These are phyloP conservation scores for Hyposoter dolosus DNA, from an alignment of 2,888 invertebrate genomes.

Conservation along the genomic window DNA sequence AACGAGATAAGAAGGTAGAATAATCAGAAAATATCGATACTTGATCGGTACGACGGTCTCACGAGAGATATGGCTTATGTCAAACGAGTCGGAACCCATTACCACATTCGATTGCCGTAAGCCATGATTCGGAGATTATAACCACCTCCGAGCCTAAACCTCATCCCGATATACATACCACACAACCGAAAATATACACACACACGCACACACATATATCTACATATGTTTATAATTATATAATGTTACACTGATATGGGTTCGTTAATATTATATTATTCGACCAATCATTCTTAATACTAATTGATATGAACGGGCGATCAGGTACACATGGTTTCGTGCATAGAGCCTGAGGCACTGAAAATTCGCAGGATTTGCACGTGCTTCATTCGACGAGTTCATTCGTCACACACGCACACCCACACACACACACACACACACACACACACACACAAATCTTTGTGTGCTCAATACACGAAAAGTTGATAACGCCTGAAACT, in stretches of 20 bases:
- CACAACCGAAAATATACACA: not conserved
- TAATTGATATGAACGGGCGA: constrained; percentile 73
- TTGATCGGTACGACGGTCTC: not conserved
- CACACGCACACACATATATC: not conserved
- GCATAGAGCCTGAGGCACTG: constrained; percentile 5
- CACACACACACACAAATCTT: not conserved
- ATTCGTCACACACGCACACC: not conserved
- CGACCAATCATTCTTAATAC: constrained; percentile 76
- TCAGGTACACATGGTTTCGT: constrained; percentile 31
- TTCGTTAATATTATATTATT: constrained; percentile 75
- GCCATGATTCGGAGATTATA: constrained; percentile 80
- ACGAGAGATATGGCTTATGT: constrained; percentile 71
- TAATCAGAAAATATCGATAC: not conserved
- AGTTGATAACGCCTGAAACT: constrained; percentile 19
- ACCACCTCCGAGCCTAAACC: constrained; percentile 37
- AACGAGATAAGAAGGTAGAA: not conserved
- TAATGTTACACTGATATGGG: not conserved
- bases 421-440: not conserved
- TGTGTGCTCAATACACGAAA: constrained; percentile 21
- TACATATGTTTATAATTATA: not conserved
- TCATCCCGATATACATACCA: not conserved
- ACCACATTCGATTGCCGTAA: constrained; percentile 78
- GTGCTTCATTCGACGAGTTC: constrained; percentile 31
- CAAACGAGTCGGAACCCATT: constrained; percentile 80
- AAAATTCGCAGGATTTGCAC: constrained; percentile 17